Percentiles rank a stretch among this genome's conserved stretches.
These are phyloP conservation scores for Caenorhabditis latens DNA, from an alignment of 1,140 invertebrate species.

Conservation along the genomic window DNA sequence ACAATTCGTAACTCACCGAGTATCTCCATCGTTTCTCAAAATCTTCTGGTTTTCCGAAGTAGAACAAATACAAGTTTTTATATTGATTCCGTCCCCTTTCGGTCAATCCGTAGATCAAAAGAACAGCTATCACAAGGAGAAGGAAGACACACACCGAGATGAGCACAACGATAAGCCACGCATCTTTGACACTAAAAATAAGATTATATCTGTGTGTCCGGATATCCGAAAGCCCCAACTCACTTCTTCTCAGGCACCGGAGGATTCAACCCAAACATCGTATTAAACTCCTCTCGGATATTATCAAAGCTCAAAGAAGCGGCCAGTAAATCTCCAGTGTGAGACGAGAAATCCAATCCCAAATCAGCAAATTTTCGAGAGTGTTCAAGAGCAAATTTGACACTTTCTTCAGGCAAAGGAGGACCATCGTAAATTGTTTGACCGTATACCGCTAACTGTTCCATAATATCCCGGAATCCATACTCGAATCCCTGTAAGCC, in stretches of 20 bases:
- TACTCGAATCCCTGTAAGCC: not conserved
- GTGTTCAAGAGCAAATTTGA: not conserved
- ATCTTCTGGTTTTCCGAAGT: not conserved
- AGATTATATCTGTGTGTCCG: not conserved
- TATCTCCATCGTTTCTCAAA: constrained; percentile 8
- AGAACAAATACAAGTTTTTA: not conserved
- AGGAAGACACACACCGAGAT: not conserved
- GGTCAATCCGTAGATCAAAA: not conserved
- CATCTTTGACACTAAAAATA: not conserved
- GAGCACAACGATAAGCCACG: not conserved
- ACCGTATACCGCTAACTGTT: not conserved
- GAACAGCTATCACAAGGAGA: not conserved
- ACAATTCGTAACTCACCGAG: constrained; percentile 7
- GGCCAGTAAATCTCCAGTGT: not conserved
- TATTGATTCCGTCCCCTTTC: not conserved
- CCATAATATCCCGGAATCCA: not conserved
- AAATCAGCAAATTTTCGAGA: not conserved
- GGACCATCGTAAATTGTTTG: not conserved
- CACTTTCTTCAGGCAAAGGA: too few relatives aligned
- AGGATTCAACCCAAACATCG: not conserved
- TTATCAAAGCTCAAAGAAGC: not conserved
- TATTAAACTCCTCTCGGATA: not conserved
- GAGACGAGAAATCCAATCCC: not conserved
- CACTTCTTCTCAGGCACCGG: not conserved
- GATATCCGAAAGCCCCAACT: not conserved